phyloP scores from a whole-genome alignment of 35 echinoderm and acorn worm genomes.

The Diadema setosum region DNA sequence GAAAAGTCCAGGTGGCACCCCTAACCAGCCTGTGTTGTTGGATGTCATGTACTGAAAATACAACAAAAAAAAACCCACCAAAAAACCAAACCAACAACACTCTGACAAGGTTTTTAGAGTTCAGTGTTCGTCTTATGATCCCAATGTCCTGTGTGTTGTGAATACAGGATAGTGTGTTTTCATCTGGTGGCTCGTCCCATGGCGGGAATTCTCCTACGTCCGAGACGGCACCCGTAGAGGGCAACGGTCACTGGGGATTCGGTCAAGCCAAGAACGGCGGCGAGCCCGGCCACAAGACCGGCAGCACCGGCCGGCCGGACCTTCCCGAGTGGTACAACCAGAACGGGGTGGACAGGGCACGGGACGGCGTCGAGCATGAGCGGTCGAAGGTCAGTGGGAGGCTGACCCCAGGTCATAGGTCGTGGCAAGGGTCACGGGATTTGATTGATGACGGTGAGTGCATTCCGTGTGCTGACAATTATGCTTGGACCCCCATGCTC shows the following conservation, averaged over 20 bases:
- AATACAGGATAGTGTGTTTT: neutral
- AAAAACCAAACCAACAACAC: too few relatives aligned
- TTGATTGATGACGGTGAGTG: neutral
- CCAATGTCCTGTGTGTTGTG: neutral
- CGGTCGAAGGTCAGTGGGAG: neutral
- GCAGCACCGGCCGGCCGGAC: neutral
- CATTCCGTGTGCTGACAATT: neutral
- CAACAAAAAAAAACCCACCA: too few relatives aligned
- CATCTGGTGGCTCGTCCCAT: neutral
- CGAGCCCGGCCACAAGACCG: neutral
- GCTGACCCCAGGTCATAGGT: constrained; percentile 10
- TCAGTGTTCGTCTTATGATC: too few relatives aligned
- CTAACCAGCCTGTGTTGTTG: too few relatives aligned
- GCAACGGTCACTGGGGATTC: neutral
- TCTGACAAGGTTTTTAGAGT: too few relatives aligned
- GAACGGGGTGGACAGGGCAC: neutral
- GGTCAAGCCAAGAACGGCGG: neutral
- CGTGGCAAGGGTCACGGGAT: constrained; percentile 16
- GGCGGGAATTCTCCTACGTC: neutral
- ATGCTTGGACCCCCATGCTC: neutral
- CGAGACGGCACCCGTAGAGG: neutral
- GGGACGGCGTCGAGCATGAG: neutral
- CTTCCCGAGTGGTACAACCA: constrained; percentile 17
- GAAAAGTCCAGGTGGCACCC: too few relatives aligned
- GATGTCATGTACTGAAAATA: too few relatives aligned